These are phyloP conservation scores for Okamejei kenojei DNA, from an alignment of 2,797 vertebrate species.

Conservation along the genomic window DNA sequence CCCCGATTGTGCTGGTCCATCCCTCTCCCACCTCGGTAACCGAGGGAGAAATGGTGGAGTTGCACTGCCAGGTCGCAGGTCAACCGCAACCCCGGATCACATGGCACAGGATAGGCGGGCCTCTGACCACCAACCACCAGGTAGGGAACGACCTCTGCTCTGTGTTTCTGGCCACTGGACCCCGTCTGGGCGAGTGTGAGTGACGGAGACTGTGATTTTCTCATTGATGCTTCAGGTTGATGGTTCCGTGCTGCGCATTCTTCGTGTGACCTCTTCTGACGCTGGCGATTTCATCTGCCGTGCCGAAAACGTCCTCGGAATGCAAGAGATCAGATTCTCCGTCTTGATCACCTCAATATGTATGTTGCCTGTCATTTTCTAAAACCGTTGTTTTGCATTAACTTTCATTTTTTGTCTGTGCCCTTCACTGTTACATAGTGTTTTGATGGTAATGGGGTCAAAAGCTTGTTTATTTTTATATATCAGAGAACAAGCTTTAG, in stretches of 20 bases:
- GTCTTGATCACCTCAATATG: conserved; percentile 62
- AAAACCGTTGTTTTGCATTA: background rate
- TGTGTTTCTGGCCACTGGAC: background rate
- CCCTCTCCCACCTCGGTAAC: conserved; percentile 69
- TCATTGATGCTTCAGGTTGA: conserved; percentile 19
- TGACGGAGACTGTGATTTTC: background rate
- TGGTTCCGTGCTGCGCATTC: conserved; percentile 70
- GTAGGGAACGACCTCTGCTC: conserved; percentile 49
- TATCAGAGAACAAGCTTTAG: background rate
- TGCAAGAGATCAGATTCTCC: conserved; percentile 68
- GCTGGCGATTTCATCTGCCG: conserved; percentile 84
- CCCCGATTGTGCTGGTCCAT: conserved; percentile 67
- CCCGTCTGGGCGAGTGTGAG: background rate
- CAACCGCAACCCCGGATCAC: conserved; percentile 65
- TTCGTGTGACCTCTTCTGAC: conserved; percentile 66
- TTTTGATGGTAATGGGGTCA: too few species aligned
- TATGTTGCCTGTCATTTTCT: background rate
- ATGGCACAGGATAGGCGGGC: conserved; percentile 71
- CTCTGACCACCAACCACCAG: conserved; percentile 76
- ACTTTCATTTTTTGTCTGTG: background rate
- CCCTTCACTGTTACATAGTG: too few species aligned
- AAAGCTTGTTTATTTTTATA: too few species aligned
- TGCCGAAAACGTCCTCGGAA: conserved; percentile 49
- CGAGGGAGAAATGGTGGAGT: conserved; percentile 79
- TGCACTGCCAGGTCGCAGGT: conserved; percentile 70